Conservation (phyloP, 2,113 vertebrate genomes). For the Helogale parvula region DNA sequence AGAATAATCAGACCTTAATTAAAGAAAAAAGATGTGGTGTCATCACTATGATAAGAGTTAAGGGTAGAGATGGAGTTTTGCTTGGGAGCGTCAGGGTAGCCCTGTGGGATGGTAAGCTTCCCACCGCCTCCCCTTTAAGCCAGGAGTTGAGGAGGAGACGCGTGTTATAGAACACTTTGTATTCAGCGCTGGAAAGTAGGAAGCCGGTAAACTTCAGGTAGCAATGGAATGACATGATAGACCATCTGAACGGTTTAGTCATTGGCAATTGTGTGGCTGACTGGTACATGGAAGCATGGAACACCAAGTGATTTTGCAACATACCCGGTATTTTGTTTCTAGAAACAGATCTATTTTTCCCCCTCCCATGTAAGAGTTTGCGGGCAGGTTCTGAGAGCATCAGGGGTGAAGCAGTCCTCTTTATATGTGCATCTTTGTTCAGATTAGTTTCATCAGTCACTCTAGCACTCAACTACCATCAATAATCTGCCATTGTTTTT, state of each 20-base stretch:
- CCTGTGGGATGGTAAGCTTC: not conserved
- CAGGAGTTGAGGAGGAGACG: not conserved
- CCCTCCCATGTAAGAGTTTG: not conserved
- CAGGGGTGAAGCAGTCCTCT: slow-evolving; percentile 43
- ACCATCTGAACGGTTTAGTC: not conserved
- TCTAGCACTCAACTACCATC: slow-evolving; percentile 35
- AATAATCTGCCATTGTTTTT: slow-evolving; percentile 46
- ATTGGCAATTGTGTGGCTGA: not conserved
- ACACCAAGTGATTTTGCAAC: slow-evolving; percentile 16
- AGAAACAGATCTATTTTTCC: not conserved
- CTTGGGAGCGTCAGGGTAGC: not conserved
- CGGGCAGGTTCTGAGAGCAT: not conserved
- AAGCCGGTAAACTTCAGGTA: slow-evolving; percentile 44
- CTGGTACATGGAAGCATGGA: not conserved
- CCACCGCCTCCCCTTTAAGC: not conserved
- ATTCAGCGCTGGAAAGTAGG: slow-evolving; percentile 26
- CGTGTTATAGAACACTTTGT: not conserved
- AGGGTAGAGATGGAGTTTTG: not conserved
- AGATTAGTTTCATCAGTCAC: slow-evolving; percentile 36
- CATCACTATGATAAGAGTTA: not conserved
- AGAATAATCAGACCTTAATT: slow-evolving; percentile 9
- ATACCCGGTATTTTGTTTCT: not conserved
- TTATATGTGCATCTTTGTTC: not conserved
- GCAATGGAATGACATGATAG: slow-evolving; percentile 33
- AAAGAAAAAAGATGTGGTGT: slow-evolving; percentile 27